A percentile compares a stretch with the other conserved stretches of the same genome.
Conservation (phyloP, 2,113 vertebrate species). For the Hypomesus transpacificus region DNA sequence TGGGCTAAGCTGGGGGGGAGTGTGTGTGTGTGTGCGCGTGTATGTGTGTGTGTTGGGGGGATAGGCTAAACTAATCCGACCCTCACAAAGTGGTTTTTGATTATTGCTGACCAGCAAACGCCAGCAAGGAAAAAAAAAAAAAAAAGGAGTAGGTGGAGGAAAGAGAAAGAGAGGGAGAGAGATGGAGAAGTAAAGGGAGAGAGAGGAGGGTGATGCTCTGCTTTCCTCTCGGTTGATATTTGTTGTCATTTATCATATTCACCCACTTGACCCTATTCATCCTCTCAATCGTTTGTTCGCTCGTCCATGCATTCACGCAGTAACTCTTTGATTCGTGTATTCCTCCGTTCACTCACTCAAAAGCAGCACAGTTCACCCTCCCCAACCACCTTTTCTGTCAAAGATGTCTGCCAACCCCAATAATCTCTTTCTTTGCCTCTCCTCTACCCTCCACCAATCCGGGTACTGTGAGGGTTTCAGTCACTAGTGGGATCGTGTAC, state of each 20-base stretch:
- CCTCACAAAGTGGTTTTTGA: conserved; percentile 99
- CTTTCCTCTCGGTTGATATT: background rate
- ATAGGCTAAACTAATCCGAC: conserved; percentile 82
- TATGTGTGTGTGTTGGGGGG: conserved; percentile 45
- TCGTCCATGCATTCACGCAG: background rate
- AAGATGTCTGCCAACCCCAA: conserved; percentile 7
- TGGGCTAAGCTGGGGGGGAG: conserved; percentile 90
- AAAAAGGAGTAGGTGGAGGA: conserved; percentile 39
- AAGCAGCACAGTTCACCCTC: conserved; percentile 13
- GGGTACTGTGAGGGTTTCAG: conserved; percentile 2
- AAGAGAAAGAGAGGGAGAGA: conserved; percentile 48
- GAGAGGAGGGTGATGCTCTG: background rate
- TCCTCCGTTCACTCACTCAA: conserved; percentile 25
- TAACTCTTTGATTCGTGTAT: conserved; percentile 11
- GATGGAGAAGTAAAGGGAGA: conserved; percentile 37
- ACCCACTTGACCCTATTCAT: background rate
- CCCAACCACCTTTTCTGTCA: background rate
- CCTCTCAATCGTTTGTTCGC: background rate
- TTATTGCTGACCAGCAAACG: conserved; percentile 99
- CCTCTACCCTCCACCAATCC: conserved; percentile 33
- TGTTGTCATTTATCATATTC: no score
- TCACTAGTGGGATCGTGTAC: conserved; percentile 28
- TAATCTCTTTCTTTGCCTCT: conserved; percentile 33
- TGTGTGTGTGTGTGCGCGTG: conserved; percentile 52
- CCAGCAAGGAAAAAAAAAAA: conserved; percentile 74